Conservation (phyloP, 2,797 vertebrate species). For the Bradypodion pumilum region DNA sequence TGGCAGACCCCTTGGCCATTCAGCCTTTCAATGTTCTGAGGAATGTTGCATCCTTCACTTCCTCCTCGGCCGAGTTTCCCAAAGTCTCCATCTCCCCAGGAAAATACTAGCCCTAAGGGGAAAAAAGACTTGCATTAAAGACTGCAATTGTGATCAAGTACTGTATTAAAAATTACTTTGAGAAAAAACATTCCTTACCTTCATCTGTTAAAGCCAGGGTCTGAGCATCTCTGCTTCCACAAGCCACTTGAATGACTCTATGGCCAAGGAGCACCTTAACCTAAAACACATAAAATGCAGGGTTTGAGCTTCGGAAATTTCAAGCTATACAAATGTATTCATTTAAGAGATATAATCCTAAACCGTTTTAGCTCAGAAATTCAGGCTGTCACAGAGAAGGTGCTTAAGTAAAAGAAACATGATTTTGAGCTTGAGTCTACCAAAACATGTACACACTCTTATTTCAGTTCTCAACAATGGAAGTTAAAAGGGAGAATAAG, state of each 20-base stretch:
- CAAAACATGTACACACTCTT: neutral
- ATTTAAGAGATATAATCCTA: neutral
- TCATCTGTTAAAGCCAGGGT: constrained; percentile 96
- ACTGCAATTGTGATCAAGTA: accelerated
- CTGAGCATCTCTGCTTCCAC: constrained; percentile 96
- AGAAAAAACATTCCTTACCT: constrained; percentile 75
- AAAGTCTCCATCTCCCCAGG: constrained; percentile 98
- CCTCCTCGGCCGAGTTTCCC: constrained; percentile 96
- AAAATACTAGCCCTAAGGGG: constrained; percentile 91
- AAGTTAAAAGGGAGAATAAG: neutral
- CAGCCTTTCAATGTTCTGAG: constrained; percentile 96
- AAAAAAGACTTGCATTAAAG: constrained; percentile 29
- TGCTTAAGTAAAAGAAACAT: neutral
- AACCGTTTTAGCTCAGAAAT: neutral
- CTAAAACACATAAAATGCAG: constrained; percentile 66
- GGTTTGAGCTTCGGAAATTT: neutral
- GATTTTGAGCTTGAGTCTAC: neutral
- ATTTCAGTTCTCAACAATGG: neutral
- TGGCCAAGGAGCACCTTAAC: constrained; percentile 97
- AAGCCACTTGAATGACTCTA: constrained; percentile 95
- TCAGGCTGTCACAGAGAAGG: neutral
- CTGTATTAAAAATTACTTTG: neutral
- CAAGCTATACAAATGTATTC: neutral
- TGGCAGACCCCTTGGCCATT: constrained; percentile 96
- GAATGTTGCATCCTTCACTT: constrained; percentile 97